Evolutionary conservation across 2,888 invertebrate genomes (phyloP), one percentile per base, ranked within the genome.

Genomic region (Watsonalla binaria): DNA sequence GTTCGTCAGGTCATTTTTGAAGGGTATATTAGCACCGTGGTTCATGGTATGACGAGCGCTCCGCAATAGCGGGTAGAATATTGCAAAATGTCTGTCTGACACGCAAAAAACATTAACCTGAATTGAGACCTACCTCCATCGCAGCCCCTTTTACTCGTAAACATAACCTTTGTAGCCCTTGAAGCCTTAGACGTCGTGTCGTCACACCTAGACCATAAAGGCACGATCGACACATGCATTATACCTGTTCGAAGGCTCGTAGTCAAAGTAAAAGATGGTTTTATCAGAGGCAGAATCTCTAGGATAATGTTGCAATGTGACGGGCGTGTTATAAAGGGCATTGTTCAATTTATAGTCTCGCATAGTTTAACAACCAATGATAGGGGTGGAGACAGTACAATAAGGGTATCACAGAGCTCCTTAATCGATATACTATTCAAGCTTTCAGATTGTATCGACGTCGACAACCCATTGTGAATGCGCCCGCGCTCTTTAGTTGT

Each of bases 381-480:
- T 77, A 78, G 80, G 82, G 82, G 76, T 80, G 80, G 56, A 66
- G 89, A 89, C 89, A 88, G 85, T 70, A 88, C 89, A 90, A 90
- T 90, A 83, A 82, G 81, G 79, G 82, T 78, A 80, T 82, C 81
- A 79, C 72, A 68, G 66, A 68, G 68, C 78, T 78, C 74, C 73
- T 75, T 75, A 74, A 78, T 82, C 85, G 80, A 82, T 82, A 72
- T 68, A 74, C 67, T 74, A 80, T 82, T 83, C 75, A 76, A 63
- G 72, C 74, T 78, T 82, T 82, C 80, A 80, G 87, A 89, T 89
- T 77, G 61, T 77, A 83, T 84, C 82, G 78, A 82, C 69, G 72
- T 72, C 73, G 76, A 80, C 74, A 77, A 64, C 63, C 76, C 72
- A 80, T 86, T 84, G 84, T 86, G 76, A 72, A 72, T 76, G 67